Evolutionary conservation across 2,113 vertebrate genomes (phyloP).

Genomic region (Paramormyrops kingsleyae): DNA sequence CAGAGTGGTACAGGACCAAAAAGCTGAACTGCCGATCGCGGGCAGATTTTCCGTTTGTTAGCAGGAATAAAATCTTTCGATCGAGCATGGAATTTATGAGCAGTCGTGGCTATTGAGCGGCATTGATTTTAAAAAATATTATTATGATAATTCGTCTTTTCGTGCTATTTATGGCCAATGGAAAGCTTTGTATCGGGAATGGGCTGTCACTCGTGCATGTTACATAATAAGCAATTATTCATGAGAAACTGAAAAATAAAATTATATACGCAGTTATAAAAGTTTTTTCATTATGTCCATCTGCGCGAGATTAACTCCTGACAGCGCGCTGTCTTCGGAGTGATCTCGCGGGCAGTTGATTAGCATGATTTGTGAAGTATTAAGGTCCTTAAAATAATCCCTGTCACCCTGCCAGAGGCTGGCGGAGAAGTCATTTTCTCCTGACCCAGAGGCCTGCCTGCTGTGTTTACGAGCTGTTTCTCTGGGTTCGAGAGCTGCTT

Average conservation of each 20-base stretch:
- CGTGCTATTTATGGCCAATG: background rate
- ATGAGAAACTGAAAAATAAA: background rate
- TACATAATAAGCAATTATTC: background rate
- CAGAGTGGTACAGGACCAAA: background rate
- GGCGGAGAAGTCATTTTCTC: background rate
- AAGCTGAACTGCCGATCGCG: background rate
- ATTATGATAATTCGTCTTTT: background rate
- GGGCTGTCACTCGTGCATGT: background rate
- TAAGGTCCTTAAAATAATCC: background rate
- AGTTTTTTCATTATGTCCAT: background rate
- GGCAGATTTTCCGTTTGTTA: background rate
- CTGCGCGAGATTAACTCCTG: background rate
- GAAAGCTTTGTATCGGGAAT: background rate
- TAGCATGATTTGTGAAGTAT: background rate
- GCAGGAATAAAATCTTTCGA: background rate
- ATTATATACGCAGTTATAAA: background rate
- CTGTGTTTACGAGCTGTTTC: slow-evolving; percentile 60
- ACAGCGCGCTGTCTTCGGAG: background rate
- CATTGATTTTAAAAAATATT: background rate
- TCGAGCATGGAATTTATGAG: background rate
- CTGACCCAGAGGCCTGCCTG: slow-evolving; percentile 32
- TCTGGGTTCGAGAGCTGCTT: slow-evolving; percentile 51
- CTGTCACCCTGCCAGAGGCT: background rate
- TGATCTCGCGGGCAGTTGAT: background rate
- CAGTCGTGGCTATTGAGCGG: background rate